Conservation (phyloP, 2,113 vertebrate genomes). For the Scortum barcoo region DNA sequence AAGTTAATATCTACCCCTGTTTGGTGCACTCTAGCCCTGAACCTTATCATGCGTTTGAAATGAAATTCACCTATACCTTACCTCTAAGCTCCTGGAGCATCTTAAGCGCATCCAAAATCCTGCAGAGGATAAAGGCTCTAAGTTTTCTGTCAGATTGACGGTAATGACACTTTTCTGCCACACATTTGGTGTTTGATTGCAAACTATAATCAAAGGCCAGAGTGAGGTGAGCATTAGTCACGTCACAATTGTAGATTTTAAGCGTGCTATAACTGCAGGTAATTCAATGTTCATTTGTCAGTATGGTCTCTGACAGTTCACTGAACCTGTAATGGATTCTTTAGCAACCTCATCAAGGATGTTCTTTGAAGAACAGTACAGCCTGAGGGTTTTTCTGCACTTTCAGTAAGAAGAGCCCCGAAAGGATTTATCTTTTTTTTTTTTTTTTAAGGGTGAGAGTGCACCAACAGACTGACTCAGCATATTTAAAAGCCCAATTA, state of each 20-base stretch:
- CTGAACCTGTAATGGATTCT: constrained; percentile 59
- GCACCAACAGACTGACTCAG: constrained; percentile 45
- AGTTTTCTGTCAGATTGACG: constrained; percentile 1
- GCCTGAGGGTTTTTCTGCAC: constrained; percentile 31
- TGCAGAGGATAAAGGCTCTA: neutral
- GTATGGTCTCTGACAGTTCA: constrained; percentile 36
- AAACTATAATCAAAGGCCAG: constrained; percentile 22
- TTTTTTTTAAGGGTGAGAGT: constrained; percentile 32
- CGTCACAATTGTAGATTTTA: constrained; percentile 7
- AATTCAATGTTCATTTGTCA: constrained; percentile 39
- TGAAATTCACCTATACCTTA: constrained; percentile 2
- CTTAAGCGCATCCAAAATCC: neutral
- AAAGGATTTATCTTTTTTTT: constrained; percentile 29
- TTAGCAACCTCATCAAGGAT: constrained; percentile 49
- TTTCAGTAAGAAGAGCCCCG: constrained; percentile 20
- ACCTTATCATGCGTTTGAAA: constrained; percentile 11
- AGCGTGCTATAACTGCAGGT: neutral
- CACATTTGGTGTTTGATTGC: constrained; percentile 27
- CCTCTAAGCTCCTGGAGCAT: neutral
- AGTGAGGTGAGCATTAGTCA: neutral
- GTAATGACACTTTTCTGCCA: neutral
- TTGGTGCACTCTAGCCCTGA: constrained; percentile 1
- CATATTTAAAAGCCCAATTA: constrained; percentile 31
- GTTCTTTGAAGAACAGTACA: constrained; percentile 57
- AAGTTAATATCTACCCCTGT: constrained; percentile 20